Conservation (phyloP, 2,113 vertebrate genomes). For the Microcebus lehilahytsara region DNA sequence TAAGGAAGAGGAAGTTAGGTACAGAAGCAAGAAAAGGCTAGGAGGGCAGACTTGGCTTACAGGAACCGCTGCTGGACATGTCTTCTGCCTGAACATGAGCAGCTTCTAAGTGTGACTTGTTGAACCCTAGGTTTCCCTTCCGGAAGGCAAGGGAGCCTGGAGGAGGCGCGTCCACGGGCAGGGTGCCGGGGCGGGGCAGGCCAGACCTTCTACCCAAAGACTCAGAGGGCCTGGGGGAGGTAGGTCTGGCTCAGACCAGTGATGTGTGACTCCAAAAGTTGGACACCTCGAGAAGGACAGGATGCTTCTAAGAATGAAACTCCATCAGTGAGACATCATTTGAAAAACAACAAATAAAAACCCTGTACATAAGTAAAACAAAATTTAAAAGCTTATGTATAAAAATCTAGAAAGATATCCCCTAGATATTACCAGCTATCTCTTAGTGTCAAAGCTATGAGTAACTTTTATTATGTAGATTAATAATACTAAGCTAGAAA, state of each 20-base stretch:
- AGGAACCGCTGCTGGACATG: neutral
- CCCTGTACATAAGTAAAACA: neutral
- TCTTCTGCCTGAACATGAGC: neutral
- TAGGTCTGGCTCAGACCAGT: no score
- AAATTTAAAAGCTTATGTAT: neutral
- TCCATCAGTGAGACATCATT: neutral
- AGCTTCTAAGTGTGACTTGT: neutral
- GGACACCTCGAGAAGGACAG: neutral
- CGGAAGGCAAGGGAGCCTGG: rapidly evolving
- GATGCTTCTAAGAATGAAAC: neutral
- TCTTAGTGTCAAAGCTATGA: neutral
- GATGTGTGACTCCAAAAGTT: neutral
- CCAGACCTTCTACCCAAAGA: neutral
- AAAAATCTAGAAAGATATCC: neutral
- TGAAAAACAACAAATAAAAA: constrained; percentile 1
- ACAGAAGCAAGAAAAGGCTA: neutral
- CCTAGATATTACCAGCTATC: neutral
- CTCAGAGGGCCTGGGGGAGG: rapidly evolving
- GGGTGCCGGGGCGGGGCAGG: neutral
- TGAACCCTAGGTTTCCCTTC: neutral
- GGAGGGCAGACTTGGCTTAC: no score
- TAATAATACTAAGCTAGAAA: neutral
- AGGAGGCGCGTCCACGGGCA: neutral
- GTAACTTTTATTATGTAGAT: neutral
- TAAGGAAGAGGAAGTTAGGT: neutral